These are phyloP conservation scores for Zenarchopterus dispar DNA, from an alignment of 2,797 vertebrate species.

Conservation along the genomic window DNA sequence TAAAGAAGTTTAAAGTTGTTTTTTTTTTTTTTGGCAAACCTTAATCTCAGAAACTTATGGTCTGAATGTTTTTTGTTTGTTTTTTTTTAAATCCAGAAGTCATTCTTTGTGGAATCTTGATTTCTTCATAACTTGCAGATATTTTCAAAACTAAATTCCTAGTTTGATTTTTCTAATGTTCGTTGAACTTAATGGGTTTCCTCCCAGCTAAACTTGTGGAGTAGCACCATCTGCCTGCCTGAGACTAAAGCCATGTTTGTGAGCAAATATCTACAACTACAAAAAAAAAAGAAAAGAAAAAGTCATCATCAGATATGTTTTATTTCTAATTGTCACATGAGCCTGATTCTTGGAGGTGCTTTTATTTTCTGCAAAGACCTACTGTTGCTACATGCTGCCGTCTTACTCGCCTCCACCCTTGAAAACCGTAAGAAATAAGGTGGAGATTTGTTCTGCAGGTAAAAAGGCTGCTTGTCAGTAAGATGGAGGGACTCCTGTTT, in stretches of 20 bases:
- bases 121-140: too few species aligned
- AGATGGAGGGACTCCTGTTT: conserved; percentile 32
- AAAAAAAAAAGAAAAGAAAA: not conserved
- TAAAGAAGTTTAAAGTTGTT: too few species aligned
- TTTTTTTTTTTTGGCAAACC: too few species aligned
- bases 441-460: conserved; percentile 39
- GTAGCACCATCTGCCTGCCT: conserved; percentile 6
- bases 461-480: conserved; percentile 49
- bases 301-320: conserved; percentile 12
- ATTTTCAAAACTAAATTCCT: too few species aligned
- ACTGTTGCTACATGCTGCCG: conserved; percentile 1
- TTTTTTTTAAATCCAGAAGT: too few species aligned
- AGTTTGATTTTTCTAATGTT: too few species aligned
- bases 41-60: too few species aligned
- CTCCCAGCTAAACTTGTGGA: not conserved
- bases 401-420: conserved; percentile 25
- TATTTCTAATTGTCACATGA: too few species aligned
- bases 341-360: too few species aligned
- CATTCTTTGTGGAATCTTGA: too few species aligned
- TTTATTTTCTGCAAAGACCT: too few species aligned
- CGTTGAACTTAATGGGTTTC: not conserved
- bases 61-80: too few species aligned
- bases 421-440: conserved; percentile 22
- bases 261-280: not conserved
- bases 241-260: conserved; percentile 12